Conservation (phyloP, 2,797 vertebrate species). For the Poeciliopsis presidionis region DNA sequence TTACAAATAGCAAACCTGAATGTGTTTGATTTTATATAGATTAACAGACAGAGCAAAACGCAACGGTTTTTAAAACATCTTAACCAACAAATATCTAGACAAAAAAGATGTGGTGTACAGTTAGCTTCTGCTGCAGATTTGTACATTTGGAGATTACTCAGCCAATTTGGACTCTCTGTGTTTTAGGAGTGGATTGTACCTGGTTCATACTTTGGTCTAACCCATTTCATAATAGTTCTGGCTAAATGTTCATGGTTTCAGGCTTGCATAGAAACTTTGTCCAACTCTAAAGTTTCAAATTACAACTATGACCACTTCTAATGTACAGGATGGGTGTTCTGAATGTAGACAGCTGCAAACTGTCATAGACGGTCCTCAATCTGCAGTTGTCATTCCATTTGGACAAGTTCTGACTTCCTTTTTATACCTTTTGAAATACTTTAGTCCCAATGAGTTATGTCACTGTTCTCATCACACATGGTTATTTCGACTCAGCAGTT, state of each 20-base stretch:
- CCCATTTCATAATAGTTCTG: not conserved
- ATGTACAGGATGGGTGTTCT: not conserved
- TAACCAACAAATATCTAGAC: not conserved
- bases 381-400: not conserved
- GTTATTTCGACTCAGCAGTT: not conserved
- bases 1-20: not conserved
- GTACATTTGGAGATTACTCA: not conserved
- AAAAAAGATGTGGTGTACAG: not conserved
- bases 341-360: not conserved
- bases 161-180: not conserved
- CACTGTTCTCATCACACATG: not conserved
- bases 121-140: not conserved
- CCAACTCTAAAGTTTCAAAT: not conserved
- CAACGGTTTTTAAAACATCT: not conserved
- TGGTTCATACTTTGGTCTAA: not conserved
- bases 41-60: not conserved
- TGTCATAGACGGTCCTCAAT: not conserved
- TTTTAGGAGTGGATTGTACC: not conserved
- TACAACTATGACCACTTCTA: not conserved
- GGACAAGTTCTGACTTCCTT: no score
- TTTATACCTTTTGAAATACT: not conserved
- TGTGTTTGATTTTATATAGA: not conserved
- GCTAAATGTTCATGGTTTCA: not conserved
- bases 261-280: not conserved
- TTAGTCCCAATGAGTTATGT: not conserved